These are phyloP conservation scores for Cylindroiulus punctatus DNA, from an alignment of 2,888 invertebrate species.

Conservation along the genomic window DNA sequence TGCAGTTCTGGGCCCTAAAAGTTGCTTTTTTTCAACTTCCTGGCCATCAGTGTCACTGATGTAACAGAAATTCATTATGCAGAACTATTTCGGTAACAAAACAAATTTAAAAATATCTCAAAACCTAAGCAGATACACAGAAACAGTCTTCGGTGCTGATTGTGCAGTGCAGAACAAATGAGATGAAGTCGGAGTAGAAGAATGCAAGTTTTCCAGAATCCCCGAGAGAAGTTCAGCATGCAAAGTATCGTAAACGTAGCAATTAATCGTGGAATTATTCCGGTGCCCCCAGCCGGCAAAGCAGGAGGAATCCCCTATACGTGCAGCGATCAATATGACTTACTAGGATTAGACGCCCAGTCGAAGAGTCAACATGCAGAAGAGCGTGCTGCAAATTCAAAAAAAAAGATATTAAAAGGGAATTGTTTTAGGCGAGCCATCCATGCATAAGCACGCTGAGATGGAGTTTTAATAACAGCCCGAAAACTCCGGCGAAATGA, in stretches of 20 bases:
- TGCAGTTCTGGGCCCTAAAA: too few species aligned
- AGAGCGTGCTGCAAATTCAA: neutral
- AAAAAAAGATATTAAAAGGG: neutral
- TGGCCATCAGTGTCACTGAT: too few species aligned
- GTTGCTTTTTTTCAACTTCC: too few species aligned
- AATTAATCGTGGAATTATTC: slow-evolving; percentile 1
- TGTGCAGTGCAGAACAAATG: neutral
- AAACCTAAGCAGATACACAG: too few species aligned
- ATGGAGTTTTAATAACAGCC: neutral
- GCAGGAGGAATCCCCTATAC: neutral
- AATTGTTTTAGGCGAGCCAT: neutral
- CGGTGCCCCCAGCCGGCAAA: neutral
- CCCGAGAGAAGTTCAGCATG: neutral
- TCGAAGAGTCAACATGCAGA: neutral
- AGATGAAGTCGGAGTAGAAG: neutral
- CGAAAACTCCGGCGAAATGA: too few species aligned
- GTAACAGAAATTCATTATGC: too few species aligned
- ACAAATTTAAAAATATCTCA: too few species aligned
- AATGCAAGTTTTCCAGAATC: neutral
- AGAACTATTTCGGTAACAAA: too few species aligned
- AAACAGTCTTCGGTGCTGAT: neutral
- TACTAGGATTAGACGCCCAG: neutral
- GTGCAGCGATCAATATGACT: neutral
- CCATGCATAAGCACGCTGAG: neutral
- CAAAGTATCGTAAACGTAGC: neutral